A percentile compares a stretch with the other conserved stretches of the same genome.
phyloP scores from a whole-genome alignment of 2,797 vertebrate species.

The Neoniphon sammara region DNA sequence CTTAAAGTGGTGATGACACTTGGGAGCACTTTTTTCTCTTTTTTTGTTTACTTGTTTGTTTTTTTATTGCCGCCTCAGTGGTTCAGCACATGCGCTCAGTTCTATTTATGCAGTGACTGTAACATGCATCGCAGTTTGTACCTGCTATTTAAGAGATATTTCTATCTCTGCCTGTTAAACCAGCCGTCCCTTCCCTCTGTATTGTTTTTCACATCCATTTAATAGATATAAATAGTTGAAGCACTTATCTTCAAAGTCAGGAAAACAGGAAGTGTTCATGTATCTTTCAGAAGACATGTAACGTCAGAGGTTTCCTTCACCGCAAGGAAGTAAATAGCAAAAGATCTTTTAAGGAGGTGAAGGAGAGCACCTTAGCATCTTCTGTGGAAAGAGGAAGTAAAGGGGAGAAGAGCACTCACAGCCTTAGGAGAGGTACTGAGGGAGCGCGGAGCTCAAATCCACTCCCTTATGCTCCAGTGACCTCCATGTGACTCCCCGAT shows the following conservation, averaged over 20 bases:
- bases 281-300: slow-evolving; percentile 33
- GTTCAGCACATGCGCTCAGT: neutral
- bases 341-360: slow-evolving; percentile 44
- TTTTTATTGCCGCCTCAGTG: neutral
- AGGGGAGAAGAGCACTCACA: slow-evolving; percentile 24
- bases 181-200: slow-evolving; percentile 3
- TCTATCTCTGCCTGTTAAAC: slow-evolving; percentile 22
- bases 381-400: slow-evolving; percentile 22
- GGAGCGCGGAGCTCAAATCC: slow-evolving; percentile 40
- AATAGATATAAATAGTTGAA: slow-evolving; percentile 51
- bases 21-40: slow-evolving; percentile 4
- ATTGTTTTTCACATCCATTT: slow-evolving; percentile 33
- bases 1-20: slow-evolving; percentile 47
- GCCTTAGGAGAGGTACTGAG: slow-evolving; percentile 47
- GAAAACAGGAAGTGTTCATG: slow-evolving; percentile 34
- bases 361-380: slow-evolving; percentile 24
- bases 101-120: neutral
- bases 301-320: slow-evolving; percentile 29
- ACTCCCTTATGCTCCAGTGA: slow-evolving; percentile 60
- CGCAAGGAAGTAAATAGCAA: slow-evolving; percentile 37
- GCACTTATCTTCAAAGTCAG: slow-evolving; percentile 27
- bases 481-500: slow-evolving; percentile 62
- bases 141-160: neutral
- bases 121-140: neutral
- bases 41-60: neutral